Evolutionary conservation across 2,113 vertebrate genomes (phyloP).

Genomic region (Melanotaenia duboulayi): DNA sequence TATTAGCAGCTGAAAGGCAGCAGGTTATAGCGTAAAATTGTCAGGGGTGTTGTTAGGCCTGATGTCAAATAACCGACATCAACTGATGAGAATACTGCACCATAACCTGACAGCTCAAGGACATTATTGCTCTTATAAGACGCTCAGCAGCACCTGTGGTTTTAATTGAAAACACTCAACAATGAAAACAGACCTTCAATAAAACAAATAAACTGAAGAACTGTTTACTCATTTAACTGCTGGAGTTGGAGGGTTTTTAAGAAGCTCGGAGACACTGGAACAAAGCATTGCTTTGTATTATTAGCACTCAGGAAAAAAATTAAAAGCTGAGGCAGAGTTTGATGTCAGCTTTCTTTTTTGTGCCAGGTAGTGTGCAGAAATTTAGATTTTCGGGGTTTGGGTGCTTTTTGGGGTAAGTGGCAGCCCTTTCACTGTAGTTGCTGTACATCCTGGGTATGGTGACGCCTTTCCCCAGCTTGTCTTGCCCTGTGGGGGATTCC

Average conservation of each 20-base stretch:
- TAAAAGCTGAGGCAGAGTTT: constrained; percentile 32
- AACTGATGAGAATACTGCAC: constrained; percentile 34
- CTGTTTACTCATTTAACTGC: not conserved
- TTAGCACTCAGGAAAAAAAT: not conserved
- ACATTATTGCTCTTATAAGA: constrained; percentile 53
- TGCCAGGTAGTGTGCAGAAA: constrained; percentile 38
- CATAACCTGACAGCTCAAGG: constrained; percentile 34
- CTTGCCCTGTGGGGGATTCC: too few relatives aligned
- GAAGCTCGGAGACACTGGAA: constrained; percentile 3
- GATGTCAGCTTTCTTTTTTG: constrained; percentile 18
- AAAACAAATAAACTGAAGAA: not conserved
- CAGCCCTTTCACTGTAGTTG: too few relatives aligned
- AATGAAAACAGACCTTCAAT: constrained; percentile 23
- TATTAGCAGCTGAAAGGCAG: constrained; percentile 17
- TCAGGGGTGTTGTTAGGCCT: constrained; percentile 53
- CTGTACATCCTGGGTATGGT: too few relatives aligned
- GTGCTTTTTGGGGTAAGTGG: too few relatives aligned
- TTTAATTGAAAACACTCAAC: constrained; percentile 58
- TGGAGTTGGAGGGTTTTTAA: not conserved
- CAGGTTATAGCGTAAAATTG: constrained; percentile 34
- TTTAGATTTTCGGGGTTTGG: too few relatives aligned
- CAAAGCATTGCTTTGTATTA: not conserved
- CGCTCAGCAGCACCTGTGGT: constrained; percentile 34
- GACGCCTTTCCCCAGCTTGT: too few relatives aligned
- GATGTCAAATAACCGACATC: constrained; percentile 45